Evolutionary conservation across 2,113 vertebrate species (phyloP), one percentile per base, ranked within the genome.

Genomic region (Notarius quadriscutis): DNA sequence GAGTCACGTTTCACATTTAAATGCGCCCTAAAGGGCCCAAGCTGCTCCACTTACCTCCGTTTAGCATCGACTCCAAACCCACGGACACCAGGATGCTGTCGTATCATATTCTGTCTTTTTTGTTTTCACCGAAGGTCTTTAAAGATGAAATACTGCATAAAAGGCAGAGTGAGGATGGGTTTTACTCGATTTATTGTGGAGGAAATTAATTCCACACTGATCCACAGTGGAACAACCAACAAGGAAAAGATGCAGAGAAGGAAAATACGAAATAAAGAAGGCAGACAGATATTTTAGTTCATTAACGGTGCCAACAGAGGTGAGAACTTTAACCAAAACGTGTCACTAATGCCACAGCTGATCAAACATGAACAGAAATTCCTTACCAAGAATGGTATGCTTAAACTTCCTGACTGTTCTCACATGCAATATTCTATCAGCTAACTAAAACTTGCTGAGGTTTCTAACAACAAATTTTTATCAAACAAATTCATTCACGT

Each of bases 1-100:
- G 92, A 93, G 92, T 93, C 92, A 93, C 91, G 88, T 75, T 88
- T 87, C 89, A 90, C 69, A 91, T 87, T 81, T 84, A 90, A 86
- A 92, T 89, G 82, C 67, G 58, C 84, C 91, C 89, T 89, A 89
- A 91, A 88, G 89, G 82, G 22, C 67, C 65, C 80, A 84, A 88
- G 69, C 84, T 78, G n/a, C 50, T 78, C 48, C 84, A 34, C 62
- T 65, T 86, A 50, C 72, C 77, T 80, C 85, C 17, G 53, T 53
- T 86, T 67, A 69, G 77, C 85, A 77, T 27, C 85, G 34, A 18
- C 58, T 17, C 41, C 86, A 81, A 89, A 85, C 65, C 25, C 58
- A 84, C 4, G 51, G 48, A 55, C 27, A 63, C 14, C 75, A 81
- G 85, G 10, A 53, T 60, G 78, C 15, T 11, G 78, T 20, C 1